Evolutionary conservation across 23 tunicate genomes (phyloP), one percentile per base, ranked within the genome.

Genomic region (Trididemnum clinides): DNA sequence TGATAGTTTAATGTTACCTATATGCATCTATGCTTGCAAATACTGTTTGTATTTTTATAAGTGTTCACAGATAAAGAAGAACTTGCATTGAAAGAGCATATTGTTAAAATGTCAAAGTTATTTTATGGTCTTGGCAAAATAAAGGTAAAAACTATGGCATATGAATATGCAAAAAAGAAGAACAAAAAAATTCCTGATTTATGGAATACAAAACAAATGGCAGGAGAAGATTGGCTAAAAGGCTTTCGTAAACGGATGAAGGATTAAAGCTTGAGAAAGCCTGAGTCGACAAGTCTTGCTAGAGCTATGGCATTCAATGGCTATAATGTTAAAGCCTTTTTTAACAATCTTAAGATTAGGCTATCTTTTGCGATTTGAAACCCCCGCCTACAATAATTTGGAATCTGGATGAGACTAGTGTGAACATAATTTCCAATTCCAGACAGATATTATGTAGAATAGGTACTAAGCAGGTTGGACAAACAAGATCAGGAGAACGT

Each of bases 171-270:
- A 5, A 28, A 12, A n/a, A 64, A 28, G 28, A 64, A 82, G 37
- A 39, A 39, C 1, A 34, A 35, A 20, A 34, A 34, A 33, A 34
- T 74, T 74, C 86, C 86, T 21, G n/a, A 37, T 19, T 29, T 4
- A 21, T 82, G 77, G 86, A 21, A 15, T 1, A 30, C 26, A 18
- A 82, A 82, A 20, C 39, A 33, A 32, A 23, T 35, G 32, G 76
- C 76, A 18, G 81, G 81, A 6, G 87, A 84, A 35, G 80, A 84
- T 50, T 84, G 87, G 87, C 64, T 71, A 39, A 69, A 70, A 72
- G 87, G 87, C 15, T 84, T 84, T 25, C 87, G 81, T 34, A 37
- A 23, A 36, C 34, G 87, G 28, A 39, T 23, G 64, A 64, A 4
- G 27, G n/a, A 49, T 36, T 29, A 71, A 3, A 71, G 78, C 64